These are phyloP conservation scores for Atethmia centrago DNA, from an alignment of 2,888 invertebrate genomes.

Conservation along the genomic window DNA sequence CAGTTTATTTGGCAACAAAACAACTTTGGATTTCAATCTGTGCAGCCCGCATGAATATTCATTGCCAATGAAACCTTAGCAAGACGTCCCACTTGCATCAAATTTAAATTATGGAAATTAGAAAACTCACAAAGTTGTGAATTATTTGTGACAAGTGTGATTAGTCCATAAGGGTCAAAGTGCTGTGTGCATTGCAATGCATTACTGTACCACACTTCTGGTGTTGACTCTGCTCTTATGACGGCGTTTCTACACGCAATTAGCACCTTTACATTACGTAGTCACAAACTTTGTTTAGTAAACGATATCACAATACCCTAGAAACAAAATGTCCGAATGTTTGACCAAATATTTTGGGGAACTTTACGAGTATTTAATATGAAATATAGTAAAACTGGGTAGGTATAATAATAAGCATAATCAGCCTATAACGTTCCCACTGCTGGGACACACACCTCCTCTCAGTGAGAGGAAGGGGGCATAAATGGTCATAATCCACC, in stretches of 20 bases:
- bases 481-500: too few species aligned
- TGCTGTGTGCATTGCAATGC: constrained; percentile 49
- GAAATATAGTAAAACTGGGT: background rate
- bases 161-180: constrained; percentile 28
- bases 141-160: constrained; percentile 34
- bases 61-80: constrained; percentile 9
- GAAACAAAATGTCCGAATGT: constrained; percentile 22
- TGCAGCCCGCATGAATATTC: constrained; percentile 11
- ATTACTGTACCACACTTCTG: constrained; percentile 52
- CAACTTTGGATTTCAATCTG: background rate
- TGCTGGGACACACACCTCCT: too few species aligned
- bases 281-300: constrained; percentile 54
- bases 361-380: constrained; percentile 1
- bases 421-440: too few species aligned
- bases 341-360: constrained; percentile 37
- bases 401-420: too few species aligned
- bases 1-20: constrained; percentile 20
- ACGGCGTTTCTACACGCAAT: constrained; percentile 68
- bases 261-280: constrained; percentile 65
- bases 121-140: constrained; percentile 16
- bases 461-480: too few species aligned
- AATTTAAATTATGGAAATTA: background rate
- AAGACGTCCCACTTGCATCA: constrained; percentile 9
- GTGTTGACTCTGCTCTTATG: constrained; percentile 64
- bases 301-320: constrained; percentile 51